Evolutionary conservation across 2,113 vertebrate genomes (phyloP).

Genomic region (Cercopithecus mona): DNA sequence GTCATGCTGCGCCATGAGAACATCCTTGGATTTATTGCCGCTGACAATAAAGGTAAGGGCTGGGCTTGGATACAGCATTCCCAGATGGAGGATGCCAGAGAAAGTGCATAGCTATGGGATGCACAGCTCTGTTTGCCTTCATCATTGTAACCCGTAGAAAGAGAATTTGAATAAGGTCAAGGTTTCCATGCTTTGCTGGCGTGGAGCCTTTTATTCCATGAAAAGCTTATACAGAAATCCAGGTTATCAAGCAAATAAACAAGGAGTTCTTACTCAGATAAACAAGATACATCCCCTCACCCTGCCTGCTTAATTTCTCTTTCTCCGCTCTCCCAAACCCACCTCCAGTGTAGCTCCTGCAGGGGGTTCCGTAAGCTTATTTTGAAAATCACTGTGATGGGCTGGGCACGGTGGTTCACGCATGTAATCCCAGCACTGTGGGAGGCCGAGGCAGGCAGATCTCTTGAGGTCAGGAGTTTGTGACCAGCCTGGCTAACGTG

Average conservation of each 20-base stretch:
- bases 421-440: too few species aligned
- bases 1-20: conserved; percentile 99
- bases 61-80: background rate
- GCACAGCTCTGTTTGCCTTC: background rate
- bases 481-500: too few species aligned
- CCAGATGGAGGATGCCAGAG: background rate
- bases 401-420: too few species aligned
- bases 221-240: background rate
- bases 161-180: background rate
- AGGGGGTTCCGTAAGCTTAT: background rate
- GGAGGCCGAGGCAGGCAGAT: too few species aligned
- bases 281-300: background rate
- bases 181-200: background rate
- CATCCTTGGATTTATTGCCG: conserved; percentile 98
- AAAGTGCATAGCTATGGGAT: fast-evolving
- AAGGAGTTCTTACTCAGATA: background rate
- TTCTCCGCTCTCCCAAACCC: background rate
- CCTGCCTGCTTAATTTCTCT: background rate
- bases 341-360: background rate
- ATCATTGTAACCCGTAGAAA: background rate
- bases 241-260: background rate
- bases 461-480: too few species aligned
- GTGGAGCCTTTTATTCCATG: background rate
- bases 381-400: background rate
- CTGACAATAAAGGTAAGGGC: conserved; percentile 95